phyloP scores from a whole-genome alignment of 2,113 vertebrate genomes.

The Scytalopus superciliaris region DNA sequence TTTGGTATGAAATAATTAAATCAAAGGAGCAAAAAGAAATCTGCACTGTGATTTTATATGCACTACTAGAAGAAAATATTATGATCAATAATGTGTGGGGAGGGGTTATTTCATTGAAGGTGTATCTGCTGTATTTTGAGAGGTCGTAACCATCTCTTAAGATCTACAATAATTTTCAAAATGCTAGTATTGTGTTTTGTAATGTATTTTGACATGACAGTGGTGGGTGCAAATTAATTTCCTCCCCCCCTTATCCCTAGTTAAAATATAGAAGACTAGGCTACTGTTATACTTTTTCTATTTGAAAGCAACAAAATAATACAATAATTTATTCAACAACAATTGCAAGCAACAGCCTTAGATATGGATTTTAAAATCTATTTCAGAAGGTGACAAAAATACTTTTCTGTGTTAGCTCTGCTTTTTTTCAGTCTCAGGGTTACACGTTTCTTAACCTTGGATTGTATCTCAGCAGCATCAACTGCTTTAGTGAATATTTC shows the following conservation, averaged over 20 bases:
- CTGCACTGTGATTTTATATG: not conserved
- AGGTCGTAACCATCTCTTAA: not conserved
- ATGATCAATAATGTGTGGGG: not conserved
- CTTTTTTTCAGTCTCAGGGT: not conserved
- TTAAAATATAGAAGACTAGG: not conserved
- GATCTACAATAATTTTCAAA: not conserved
- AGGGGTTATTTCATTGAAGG: not conserved
- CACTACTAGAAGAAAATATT: not conserved
- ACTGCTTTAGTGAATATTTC: slow-evolving; percentile 42
- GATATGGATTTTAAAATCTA: slow-evolving; percentile 6
- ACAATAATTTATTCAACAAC: not conserved
- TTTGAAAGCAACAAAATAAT: not conserved
- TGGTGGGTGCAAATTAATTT: not conserved
- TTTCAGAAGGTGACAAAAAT: not conserved
- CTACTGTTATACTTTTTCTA: not conserved
- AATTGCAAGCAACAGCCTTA: not conserved
- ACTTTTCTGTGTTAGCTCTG: not conserved
- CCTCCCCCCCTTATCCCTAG: not conserved
- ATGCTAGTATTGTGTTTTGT: not conserved
- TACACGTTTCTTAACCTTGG: slow-evolving; percentile 18
- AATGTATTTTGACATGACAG: not conserved
- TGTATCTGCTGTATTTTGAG: not conserved
- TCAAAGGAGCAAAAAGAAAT: not conserved
- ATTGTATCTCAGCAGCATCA: not conserved
- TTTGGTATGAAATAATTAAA: not conserved